Evolutionary conservation across 2,113 vertebrate genomes (phyloP).

Genomic region (Elephantulus edwardii): DNA sequence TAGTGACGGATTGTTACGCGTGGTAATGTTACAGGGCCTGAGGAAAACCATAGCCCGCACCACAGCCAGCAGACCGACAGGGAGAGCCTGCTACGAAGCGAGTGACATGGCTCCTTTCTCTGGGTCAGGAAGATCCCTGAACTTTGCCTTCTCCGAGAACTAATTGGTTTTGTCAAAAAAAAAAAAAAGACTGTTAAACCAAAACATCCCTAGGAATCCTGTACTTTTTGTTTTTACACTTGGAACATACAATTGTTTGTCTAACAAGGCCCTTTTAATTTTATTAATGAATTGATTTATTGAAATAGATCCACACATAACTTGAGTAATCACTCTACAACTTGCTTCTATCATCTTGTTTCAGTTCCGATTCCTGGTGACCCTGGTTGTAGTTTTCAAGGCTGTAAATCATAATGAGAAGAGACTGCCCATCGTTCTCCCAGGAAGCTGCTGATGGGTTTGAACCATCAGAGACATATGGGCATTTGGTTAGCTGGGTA

Average conservation of each 20-base stretch:
- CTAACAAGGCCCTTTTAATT: slow-evolving; percentile 41
- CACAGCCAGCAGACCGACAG: slow-evolving; percentile 66
- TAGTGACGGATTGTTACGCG: slow-evolving; percentile 84
- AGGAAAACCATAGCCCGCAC: slow-evolving; percentile 77
- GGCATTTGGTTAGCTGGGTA: too few species aligned
- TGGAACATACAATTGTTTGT: not conserved
- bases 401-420: too few species aligned
- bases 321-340: not conserved
- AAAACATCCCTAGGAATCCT: not conserved
- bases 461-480: too few species aligned
- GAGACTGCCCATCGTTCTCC: too few species aligned
- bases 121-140: slow-evolving; percentile 35
- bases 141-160: slow-evolving; percentile 42
- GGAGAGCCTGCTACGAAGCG: slow-evolving; percentile 31
- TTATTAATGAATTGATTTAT: slow-evolving; percentile 33
- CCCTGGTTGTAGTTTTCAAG: too few species aligned
- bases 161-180: slow-evolving; percentile 58
- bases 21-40: slow-evolving; percentile 79
- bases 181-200: not conserved
- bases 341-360: not conserved
- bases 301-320: not conserved
- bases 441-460: too few species aligned
- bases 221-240: not conserved
- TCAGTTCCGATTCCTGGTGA: too few species aligned
- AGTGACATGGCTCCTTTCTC: slow-evolving; percentile 25